Evolutionary conservation across 2,888 invertebrate genomes (phyloP).

Genomic region (Chloroclysta siterata): DNA sequence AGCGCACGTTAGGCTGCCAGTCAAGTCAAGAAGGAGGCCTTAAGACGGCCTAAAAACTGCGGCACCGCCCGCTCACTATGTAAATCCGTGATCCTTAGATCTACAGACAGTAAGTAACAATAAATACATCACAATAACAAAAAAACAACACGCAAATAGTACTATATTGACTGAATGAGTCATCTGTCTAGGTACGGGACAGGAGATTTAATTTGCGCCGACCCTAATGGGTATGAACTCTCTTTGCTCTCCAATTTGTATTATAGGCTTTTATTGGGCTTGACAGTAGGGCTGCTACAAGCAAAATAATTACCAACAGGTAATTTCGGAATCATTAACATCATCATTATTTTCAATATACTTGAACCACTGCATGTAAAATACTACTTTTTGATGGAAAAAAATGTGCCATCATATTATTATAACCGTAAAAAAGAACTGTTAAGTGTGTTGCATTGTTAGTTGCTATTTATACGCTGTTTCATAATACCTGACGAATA

Average conservation of each 20-base stretch:
- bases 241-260: slow-evolving; percentile 56
- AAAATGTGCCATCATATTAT: too few species aligned
- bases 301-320: background rate
- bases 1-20: too few species aligned
- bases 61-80: too few species aligned
- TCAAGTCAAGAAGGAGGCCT: too few species aligned
- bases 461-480: slow-evolving; percentile 15
- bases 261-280: slow-evolving; percentile 54
- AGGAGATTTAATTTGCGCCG: slow-evolving; percentile 52
- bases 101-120: background rate
- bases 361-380: too few species aligned
- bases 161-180: slow-evolving; percentile 30
- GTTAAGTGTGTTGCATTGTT: background rate
- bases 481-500: background rate
- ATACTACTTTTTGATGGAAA: too few species aligned
- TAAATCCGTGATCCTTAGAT: background rate
- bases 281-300: slow-evolving; percentile 51
- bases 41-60: too few species aligned
- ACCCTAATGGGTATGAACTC: slow-evolving; percentile 63
- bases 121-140: slow-evolving; percentile 6
- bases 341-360: too few species aligned
- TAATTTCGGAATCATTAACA: too few species aligned
- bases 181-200: slow-evolving; percentile 32
- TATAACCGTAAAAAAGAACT: background rate
- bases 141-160: slow-evolving; percentile 8